A percentile compares a stretch with the other conserved stretches of the same genome.
Evolutionary conservation across 2,888 invertebrate species (phyloP).

Genomic region (Metallyticus violacea): DNA sequence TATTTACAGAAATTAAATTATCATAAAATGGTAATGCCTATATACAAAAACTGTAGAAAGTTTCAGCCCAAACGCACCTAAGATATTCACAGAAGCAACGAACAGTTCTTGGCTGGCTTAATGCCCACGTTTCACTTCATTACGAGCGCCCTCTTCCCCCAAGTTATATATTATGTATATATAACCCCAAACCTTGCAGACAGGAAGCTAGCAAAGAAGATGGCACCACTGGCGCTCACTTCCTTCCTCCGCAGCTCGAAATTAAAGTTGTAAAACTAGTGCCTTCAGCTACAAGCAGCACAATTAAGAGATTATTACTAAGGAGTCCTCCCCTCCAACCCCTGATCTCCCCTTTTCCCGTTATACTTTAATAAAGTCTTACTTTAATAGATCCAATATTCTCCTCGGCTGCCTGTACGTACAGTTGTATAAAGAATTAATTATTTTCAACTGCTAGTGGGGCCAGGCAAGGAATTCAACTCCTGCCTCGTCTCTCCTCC

Average conservation of each 20-base stretch:
- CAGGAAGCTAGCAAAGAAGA: not conserved
- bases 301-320: conserved; percentile 33
- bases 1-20: too few species aligned
- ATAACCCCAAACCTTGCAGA: not conserved
- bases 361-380: conserved; percentile 27
- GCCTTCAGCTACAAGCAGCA: conserved; percentile 4
- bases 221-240: not conserved
- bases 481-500: not conserved
- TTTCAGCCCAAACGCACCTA: not conserved
- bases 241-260: not conserved
- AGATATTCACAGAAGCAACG: not conserved
- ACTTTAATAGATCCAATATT: conserved; percentile 28
- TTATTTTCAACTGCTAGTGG: conserved; percentile 12
- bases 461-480: not conserved
- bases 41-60: not conserved
- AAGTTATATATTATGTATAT: not conserved
- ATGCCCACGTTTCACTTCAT: not conserved
- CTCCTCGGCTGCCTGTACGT: not conserved
- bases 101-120: too few species aligned
- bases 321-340: not conserved
- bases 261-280: conserved; percentile 30
- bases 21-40: too few species aligned
- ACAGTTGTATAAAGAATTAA: conserved; percentile 22
- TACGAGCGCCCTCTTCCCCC: not conserved
- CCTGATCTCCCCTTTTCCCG: not conserved